Conservation (phyloP, 2,797 vertebrate species). For the Staurois parvus region DNA sequence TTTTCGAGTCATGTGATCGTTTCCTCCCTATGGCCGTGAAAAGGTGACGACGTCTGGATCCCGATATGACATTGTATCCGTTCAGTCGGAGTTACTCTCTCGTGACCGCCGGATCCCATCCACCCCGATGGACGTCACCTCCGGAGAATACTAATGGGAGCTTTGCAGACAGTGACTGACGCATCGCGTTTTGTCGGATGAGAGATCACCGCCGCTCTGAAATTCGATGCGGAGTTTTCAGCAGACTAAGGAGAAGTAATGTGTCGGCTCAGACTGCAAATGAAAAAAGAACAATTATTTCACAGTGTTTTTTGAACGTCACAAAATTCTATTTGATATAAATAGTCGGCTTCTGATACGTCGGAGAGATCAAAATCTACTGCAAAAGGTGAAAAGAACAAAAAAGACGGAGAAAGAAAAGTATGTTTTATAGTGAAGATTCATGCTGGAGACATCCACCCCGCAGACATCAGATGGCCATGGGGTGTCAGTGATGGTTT, state of each 20-base stretch:
- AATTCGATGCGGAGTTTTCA: background rate
- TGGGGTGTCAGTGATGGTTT: too few relatives aligned
- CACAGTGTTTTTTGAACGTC: too few relatives aligned
- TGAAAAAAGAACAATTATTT: background rate
- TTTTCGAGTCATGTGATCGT: background rate
- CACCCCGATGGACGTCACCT: background rate
- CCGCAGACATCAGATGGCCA: too few relatives aligned
- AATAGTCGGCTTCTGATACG: too few relatives aligned
- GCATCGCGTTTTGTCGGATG: background rate
- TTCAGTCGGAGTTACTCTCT: background rate
- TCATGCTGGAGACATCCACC: too few relatives aligned
- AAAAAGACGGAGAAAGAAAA: too few relatives aligned
- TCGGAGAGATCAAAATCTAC: too few relatives aligned
- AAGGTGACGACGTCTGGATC: background rate
- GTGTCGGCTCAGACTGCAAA: background rate
- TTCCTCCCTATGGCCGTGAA: background rate
- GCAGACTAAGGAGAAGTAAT: background rate
- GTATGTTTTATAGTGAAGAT: too few relatives aligned
- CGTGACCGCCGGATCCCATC: background rate
- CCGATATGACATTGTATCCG: background rate
- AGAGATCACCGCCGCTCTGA: background rate
- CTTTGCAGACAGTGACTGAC: background rate
- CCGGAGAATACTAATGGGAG: background rate
- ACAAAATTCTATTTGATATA: too few relatives aligned
- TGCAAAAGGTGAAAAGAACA: too few relatives aligned